Percentiles rank a stretch among this genome's conserved stretches.
Conservation (phyloP, 2,888 invertebrate species). For the Aricia artaxerxes region DNA sequence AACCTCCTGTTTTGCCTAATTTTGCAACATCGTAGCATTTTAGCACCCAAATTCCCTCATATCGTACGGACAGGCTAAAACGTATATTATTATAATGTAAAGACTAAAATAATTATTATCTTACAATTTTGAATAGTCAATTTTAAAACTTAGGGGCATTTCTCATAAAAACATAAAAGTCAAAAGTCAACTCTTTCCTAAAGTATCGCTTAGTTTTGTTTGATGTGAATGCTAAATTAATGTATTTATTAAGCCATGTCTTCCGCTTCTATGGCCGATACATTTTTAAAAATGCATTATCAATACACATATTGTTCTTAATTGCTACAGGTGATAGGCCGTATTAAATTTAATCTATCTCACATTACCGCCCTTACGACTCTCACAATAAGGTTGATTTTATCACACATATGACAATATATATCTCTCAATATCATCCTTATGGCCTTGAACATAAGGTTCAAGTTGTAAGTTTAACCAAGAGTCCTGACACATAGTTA, state of each 20-base stretch:
- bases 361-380: constrained; percentile 17
- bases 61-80: too few species aligned
- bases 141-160: too few species aligned
- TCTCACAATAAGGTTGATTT: background rate
- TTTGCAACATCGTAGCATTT: too few species aligned
- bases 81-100: too few species aligned
- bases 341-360: constrained; percentile 7
- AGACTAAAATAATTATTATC: too few species aligned
- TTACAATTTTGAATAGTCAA: too few species aligned
- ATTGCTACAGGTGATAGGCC: constrained; percentile 54
- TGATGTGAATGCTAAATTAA: background rate
- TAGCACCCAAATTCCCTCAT: too few species aligned
- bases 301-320: constrained; percentile 52
- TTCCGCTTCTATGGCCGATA: background rate
- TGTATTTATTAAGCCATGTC: background rate
- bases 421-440: background rate
- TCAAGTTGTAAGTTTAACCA: background rate
- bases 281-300: constrained; percentile 43
- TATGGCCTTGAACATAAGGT: constrained; percentile 26
- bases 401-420: background rate
- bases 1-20: too few species aligned
- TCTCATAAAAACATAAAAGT: too few species aligned
- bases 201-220: too few species aligned
- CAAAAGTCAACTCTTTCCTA: too few species aligned
- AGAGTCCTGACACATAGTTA: constrained; percentile 26